Percentiles rank a stretch among this genome's conserved stretches.
These are phyloP conservation scores for Leptinotarsa texana DNA, from an alignment of 1,140 invertebrate genomes.

Conservation along the genomic window DNA sequence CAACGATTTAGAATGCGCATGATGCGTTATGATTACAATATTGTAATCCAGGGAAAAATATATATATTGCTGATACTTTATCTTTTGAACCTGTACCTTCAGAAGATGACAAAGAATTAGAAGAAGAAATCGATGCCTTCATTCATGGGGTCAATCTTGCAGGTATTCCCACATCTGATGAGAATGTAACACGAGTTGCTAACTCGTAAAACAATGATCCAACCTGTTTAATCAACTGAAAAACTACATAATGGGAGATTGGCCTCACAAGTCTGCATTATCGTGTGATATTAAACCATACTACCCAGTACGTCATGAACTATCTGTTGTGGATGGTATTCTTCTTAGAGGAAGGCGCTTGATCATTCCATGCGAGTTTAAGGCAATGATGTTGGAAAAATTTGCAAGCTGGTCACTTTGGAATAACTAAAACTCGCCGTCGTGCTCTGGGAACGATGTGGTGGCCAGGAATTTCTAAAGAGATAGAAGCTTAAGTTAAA, in stretches of 20 bases:
- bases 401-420: not conserved
- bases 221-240: not conserved
- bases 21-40: constrained; percentile 1
- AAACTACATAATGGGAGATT: not conserved
- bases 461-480: not conserved
- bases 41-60: not conserved
- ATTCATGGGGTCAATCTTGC: not conserved
- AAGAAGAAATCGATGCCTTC: not conserved
- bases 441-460: not conserved
- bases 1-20: not conserved
- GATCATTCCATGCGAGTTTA: not conserved
- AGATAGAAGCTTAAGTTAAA: not conserved
- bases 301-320: not conserved
- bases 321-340: not conserved
- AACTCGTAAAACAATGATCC: not conserved
- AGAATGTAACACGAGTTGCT: not conserved
- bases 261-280: not conserved
- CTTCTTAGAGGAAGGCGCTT: not conserved
- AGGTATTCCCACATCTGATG: not conserved
- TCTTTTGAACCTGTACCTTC: not conserved
- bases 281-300: not conserved
- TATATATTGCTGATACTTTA: not conserved
- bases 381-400: not conserved
- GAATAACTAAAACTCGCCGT: not conserved
- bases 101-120: not conserved